These are phyloP conservation scores for Phaedon cochleariae DNA, from an alignment of 2,888 invertebrate genomes.

Conservation along the genomic window DNA sequence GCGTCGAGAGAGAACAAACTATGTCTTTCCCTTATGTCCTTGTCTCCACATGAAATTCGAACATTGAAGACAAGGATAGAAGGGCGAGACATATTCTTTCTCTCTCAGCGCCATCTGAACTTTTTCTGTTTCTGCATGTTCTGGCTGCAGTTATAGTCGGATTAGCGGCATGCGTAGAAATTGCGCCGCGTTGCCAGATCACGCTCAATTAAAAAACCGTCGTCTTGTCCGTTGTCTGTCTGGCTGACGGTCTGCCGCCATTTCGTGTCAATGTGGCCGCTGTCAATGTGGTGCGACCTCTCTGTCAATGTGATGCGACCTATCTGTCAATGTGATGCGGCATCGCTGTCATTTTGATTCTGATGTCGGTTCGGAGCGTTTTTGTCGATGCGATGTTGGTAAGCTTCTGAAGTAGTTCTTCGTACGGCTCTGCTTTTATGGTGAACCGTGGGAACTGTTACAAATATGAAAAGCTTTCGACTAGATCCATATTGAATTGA, in stretches of 20 bases:
- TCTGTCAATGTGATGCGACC: too few relatives aligned
- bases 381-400: slow-evolving; percentile 46
- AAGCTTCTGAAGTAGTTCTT: slow-evolving; percentile 50
- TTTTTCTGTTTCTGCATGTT: slow-evolving; percentile 48
- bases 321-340: slow-evolving; percentile 21
- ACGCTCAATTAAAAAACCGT: slow-evolving; percentile 43
- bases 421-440: slow-evolving; percentile 29
- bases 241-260: slow-evolving; percentile 44
- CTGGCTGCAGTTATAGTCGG: slow-evolving; percentile 51
- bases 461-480: too few relatives aligned
- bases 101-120: too few relatives aligned
- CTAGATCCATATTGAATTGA: too few relatives aligned
- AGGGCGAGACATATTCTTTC: too few relatives aligned
- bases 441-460: slow-evolving; percentile 26
- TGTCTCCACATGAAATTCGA: too few relatives aligned
- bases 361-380: slow-evolving; percentile 20
- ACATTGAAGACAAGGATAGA: too few relatives aligned
- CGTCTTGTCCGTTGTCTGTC: slow-evolving; percentile 52
- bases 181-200: slow-evolving; percentile 46
- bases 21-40: too few relatives aligned
- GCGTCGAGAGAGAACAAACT: too few relatives aligned
- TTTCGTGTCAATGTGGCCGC: slow-evolving; percentile 49
- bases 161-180: slow-evolving; percentile 44
- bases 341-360: slow-evolving; percentile 18
- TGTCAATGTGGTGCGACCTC: slow-evolving; percentile 49